A percentile compares a stretch with the other conserved stretches of the same genome.
phyloP scores from a whole-genome alignment of 2,797 vertebrate genomes.

The Benthosema pterotum region DNA sequence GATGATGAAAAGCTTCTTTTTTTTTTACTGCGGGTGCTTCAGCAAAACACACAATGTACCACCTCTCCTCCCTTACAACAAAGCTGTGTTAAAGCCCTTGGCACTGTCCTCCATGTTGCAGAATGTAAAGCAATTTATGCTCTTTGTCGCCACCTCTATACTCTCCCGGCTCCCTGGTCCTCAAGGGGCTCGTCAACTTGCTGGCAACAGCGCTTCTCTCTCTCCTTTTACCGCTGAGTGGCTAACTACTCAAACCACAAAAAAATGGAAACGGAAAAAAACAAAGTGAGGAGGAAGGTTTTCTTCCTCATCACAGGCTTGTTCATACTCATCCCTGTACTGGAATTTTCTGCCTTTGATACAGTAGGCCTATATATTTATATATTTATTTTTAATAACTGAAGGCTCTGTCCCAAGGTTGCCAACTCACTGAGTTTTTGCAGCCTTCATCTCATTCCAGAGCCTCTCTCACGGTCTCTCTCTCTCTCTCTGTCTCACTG shows the following conservation, averaged over 20 bases:
- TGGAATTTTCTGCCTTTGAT: conserved; percentile 75
- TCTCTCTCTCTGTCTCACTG: conserved; percentile 42
- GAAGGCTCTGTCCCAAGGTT: conserved; percentile 71
- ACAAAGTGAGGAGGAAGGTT: conserved; percentile 41
- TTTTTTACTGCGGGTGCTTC: background rate
- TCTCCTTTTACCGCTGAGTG: conserved; percentile 50
- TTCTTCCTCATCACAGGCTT: conserved; percentile 50
- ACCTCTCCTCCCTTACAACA: background rate
- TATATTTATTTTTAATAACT: conserved; percentile 67
- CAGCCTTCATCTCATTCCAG: conserved; percentile 71
- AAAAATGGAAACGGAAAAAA: conserved; percentile 61
- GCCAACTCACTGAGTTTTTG: conserved; percentile 70
- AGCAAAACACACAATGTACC: background rate
- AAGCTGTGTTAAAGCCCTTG: conserved; percentile 39
- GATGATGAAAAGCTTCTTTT: background rate
- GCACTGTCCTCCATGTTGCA: conserved; percentile 47
- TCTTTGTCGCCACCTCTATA: conserved; percentile 58
- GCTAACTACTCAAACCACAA: conserved; percentile 59
- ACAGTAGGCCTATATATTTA: no score
- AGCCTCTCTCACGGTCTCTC: conserved; percentile 47
- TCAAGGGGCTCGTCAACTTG: conserved; percentile 62
- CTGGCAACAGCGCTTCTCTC: conserved; percentile 59
- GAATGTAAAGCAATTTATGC: conserved; percentile 64
- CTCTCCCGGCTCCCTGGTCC: conserved; percentile 57
- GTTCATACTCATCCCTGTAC: conserved; percentile 66